Evolutionary conservation across 2,113 vertebrate species (phyloP).

Genomic region (Centrocercus urophasianus): DNA sequence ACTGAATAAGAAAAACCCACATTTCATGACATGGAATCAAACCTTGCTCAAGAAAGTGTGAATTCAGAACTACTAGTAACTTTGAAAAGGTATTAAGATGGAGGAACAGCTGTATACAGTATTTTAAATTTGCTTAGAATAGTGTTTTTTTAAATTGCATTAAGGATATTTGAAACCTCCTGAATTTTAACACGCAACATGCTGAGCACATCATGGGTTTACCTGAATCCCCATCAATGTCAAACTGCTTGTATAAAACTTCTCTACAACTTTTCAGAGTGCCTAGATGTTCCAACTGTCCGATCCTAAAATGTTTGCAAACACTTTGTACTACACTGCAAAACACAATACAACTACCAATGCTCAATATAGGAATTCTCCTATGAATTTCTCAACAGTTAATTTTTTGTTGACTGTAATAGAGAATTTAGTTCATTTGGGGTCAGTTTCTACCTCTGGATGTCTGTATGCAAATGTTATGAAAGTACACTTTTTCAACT

Average conservation of each 20-base stretch:
- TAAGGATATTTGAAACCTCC: neutral
- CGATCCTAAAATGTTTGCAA: neutral
- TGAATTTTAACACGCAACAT: neutral
- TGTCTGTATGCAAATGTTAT: neutral
- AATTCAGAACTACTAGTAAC: neutral
- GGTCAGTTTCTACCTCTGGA: neutral
- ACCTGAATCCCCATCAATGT: neutral
- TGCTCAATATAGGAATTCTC: neutral
- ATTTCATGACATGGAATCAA: neutral
- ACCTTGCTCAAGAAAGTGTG: neutral
- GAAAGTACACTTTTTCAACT: neutral
- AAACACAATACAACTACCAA: neutral
- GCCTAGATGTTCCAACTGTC: neutral
- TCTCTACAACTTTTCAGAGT: neutral
- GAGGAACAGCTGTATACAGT: neutral
- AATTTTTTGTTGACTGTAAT: conserved; percentile 1
- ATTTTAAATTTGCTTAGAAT: neutral
- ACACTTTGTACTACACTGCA: neutral
- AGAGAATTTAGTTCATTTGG: conserved; percentile 2
- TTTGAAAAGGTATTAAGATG: neutral
- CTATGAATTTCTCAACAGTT: neutral
- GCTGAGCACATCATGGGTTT: neutral
- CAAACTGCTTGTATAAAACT: neutral
- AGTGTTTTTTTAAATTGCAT: neutral
- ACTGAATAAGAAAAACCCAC: neutral